Conservation (phyloP, 2,113 vertebrate genomes). For the Geococcyx californianus region DNA sequence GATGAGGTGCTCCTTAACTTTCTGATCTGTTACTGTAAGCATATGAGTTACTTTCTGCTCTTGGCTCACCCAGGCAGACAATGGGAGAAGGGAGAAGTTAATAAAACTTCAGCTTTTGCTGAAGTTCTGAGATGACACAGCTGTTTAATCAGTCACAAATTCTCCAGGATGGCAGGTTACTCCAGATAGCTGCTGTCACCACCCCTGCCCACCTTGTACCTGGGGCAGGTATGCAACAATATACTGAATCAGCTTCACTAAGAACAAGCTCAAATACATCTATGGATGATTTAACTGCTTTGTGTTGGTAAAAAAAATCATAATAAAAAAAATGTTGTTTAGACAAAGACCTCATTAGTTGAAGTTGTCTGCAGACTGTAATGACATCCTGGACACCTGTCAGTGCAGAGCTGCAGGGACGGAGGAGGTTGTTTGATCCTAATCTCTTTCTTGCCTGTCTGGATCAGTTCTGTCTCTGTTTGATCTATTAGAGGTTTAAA, state of each 20-base stretch:
- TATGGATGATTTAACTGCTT: not conserved
- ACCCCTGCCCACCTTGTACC: not conserved
- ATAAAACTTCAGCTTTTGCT: slow-evolving; percentile 5
- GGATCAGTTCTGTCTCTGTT: slow-evolving; percentile 35
- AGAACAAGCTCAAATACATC: not conserved
- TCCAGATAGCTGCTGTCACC: not conserved
- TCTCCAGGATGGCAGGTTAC: not conserved
- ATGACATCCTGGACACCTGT: slow-evolving; percentile 55
- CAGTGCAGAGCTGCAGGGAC: not conserved
- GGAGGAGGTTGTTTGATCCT: slow-evolving; percentile 31
- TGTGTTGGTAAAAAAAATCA: not conserved
- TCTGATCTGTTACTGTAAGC: not conserved
- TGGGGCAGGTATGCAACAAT: not conserved
- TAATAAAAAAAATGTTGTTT: not conserved
- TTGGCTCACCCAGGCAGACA: not conserved
- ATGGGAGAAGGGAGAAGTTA: not conserved
- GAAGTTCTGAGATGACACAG: not conserved
- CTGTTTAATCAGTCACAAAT: not conserved
- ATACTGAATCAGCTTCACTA: not conserved
- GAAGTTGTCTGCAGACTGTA: not conserved
- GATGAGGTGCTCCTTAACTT: not conserved
- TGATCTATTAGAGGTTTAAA: slow-evolving; percentile 30
- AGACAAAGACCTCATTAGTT: slow-evolving; percentile 18
- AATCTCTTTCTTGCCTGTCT: slow-evolving; percentile 45
- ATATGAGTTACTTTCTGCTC: not conserved